A percentile compares a stretch with the other conserved stretches of the same genome.
Conservation (phyloP, 2,113 vertebrate genomes). For the Atherinomorus stipes region DNA sequence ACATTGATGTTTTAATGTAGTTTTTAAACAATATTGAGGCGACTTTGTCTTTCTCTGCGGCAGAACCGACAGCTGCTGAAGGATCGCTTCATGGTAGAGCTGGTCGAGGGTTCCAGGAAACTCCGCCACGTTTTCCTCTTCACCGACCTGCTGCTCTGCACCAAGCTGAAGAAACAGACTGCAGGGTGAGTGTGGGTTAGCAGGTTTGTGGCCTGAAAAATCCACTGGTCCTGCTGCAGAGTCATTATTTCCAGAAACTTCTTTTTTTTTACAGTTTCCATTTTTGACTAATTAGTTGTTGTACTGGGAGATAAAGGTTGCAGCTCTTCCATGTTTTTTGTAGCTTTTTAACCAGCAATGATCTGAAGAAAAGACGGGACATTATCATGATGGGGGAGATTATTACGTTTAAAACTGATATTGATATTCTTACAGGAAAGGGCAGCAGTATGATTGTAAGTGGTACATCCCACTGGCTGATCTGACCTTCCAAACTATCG, state of each 20-base stretch:
- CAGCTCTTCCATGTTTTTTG: not conserved
- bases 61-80: constrained; percentile 94
- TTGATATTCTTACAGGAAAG: constrained; percentile 82
- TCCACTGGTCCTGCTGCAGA: not conserved
- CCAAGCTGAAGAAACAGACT: constrained; percentile 96
- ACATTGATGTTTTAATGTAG: no score
- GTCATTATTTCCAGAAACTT: not conserved
- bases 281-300: not conserved
- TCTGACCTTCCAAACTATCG: constrained; percentile 93
- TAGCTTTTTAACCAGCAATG: not conserved
- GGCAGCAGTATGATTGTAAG: constrained; percentile 96
- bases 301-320: not conserved
- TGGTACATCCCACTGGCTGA: constrained; percentile 95
- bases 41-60: not conserved
- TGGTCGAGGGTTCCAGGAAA: constrained; percentile 94
- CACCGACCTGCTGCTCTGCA: constrained; percentile 93
- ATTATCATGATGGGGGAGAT: not conserved
- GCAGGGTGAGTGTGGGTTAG: constrained; percentile 86
- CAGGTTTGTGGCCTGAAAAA: no score
- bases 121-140: constrained; percentile 96
- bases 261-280: not conserved
- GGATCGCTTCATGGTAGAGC: constrained; percentile 97
- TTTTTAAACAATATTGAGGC: not conserved
- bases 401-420: not conserved
- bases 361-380: not conserved